Conservation (phyloP, 2,888 invertebrate species). For the Epistrophe grossulariae region DNA sequence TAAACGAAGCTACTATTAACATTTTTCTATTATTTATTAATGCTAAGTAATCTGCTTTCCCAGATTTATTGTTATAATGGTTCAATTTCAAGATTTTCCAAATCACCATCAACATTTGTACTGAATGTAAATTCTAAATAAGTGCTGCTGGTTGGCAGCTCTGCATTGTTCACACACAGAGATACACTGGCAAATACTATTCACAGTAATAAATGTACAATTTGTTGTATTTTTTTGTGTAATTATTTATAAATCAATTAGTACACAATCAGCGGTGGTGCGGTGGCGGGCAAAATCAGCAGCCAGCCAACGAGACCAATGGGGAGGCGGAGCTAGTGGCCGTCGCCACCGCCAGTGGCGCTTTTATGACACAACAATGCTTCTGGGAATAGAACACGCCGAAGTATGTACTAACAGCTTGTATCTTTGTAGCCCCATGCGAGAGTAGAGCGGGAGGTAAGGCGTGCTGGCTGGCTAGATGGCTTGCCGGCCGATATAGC, state of each 20-base stretch:
- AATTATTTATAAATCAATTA: constrained; percentile 76
- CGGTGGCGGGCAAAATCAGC: constrained; percentile 44
- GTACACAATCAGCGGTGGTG: constrained; percentile 53
- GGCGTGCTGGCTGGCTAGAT: constrained; percentile 14
- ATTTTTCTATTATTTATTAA: too few relatives aligned
- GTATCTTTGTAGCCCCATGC: constrained; percentile 2
- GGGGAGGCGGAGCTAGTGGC: constrained; percentile 66
- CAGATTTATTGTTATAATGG: too few relatives aligned
- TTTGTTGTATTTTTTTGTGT: constrained; percentile 68
- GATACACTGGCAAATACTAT: background rate
- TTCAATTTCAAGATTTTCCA: background rate
- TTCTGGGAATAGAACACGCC: constrained; percentile 52
- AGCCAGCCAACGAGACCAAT: constrained; percentile 74
- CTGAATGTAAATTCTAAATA: background rate
- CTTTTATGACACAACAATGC: constrained; percentile 72
- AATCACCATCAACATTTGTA: background rate
- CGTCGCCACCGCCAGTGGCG: constrained; percentile 46
- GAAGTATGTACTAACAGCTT: constrained; percentile 25
- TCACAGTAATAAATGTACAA: constrained; percentile 38
- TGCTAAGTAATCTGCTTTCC: too few relatives aligned
- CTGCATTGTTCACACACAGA: constrained; percentile 8
- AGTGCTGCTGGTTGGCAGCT: background rate
- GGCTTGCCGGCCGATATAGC: background rate
- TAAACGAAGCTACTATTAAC: too few relatives aligned
- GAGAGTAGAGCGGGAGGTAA: background rate